Evolutionary conservation across 2,888 invertebrate genomes (phyloP), one percentile per base, ranked within the genome.

Genomic region (Smittia aterrima): DNA sequence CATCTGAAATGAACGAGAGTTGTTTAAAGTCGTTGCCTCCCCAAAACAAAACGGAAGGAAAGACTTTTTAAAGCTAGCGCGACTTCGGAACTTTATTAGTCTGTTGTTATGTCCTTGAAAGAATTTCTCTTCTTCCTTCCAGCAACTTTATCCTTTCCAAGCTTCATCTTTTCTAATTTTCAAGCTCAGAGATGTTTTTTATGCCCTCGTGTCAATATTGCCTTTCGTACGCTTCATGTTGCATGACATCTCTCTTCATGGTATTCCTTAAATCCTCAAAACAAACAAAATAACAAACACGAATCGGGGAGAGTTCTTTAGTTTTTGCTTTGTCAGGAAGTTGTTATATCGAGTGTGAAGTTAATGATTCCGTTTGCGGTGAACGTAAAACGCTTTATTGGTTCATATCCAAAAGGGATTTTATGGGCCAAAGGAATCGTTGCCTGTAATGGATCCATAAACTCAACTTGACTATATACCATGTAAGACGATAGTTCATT

Each of bases 181-280:
- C 47, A 47, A 58, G 22, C 22, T 22, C 18, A 22, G 58, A 22
- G 22, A 58, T 22, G 20, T 58, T 58, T 58, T 58, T n/a, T 11
- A 47, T 47, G 53, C 53, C n/a, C 18, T 58, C 58, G 16, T 58
- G 47, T 47, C 2, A 47, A 32, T 3, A 6, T 32, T 9, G 9
- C 32, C 47, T n/a, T 47, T 13, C 47, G 3, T 47, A 6, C 47
- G 24, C 6, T 58, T 58, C 3, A 58, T 22, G 58, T 18, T 58
- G 58, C 58, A 58, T 58, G 58, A 58, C 13, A 64, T 27, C 64
- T 27, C 64, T n/a, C n/a, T n/a, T n/a, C 18, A 64, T 25, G n/a
- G 25, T 64, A 27, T 64, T 16, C 27, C n/a, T 11, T 2, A 24
- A 27, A 64, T 47, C n/a, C 16, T 38, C 13, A n/a, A 47, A 2